phyloP scores from a whole-genome alignment of 2,888 invertebrate genomes.

The Poecilobothrus nobilitatus region DNA sequence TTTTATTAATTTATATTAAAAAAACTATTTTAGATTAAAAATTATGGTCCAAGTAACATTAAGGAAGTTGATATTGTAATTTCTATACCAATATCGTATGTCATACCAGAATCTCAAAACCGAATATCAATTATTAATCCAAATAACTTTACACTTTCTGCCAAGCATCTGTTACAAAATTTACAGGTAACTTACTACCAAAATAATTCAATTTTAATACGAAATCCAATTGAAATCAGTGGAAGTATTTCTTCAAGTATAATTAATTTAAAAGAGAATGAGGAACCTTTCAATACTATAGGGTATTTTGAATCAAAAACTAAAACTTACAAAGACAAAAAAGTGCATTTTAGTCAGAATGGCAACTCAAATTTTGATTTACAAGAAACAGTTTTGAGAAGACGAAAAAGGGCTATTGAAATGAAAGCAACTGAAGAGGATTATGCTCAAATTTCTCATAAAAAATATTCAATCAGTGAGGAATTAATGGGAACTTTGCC shows the following conservation, averaged over 20 bases:
- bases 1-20: background rate
- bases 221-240: slow-evolving; percentile 32
- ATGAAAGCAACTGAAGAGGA: slow-evolving; percentile 34
- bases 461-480: slow-evolving; percentile 34
- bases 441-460: slow-evolving; percentile 35
- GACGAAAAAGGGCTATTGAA: slow-evolving; percentile 31
- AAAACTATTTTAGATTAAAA: slow-evolving; percentile 31
- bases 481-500: slow-evolving; percentile 38
- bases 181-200: slow-evolving; percentile 35
- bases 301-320: slow-evolving; percentile 21
- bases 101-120: slow-evolving; percentile 30
- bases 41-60: slow-evolving; percentile 42
- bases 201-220: slow-evolving; percentile 35
- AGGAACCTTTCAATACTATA: slow-evolving; percentile 11
- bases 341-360: slow-evolving; percentile 27
- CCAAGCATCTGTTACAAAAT: slow-evolving; percentile 35
- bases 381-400: slow-evolving; percentile 29
- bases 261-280: background rate
- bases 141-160: slow-evolving; percentile 37
- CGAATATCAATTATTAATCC: slow-evolving; percentile 37
- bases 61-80: slow-evolving; percentile 35
- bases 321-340: slow-evolving; percentile 27
- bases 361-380: slow-evolving; percentile 24
- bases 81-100: slow-evolving; percentile 38
- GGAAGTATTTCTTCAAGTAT: too few species aligned